A percentile compares a stretch with the other conserved stretches of the same genome.
Conservation (phyloP, 2,797 vertebrate species). For the Gymnocypris eckloni region DNA sequence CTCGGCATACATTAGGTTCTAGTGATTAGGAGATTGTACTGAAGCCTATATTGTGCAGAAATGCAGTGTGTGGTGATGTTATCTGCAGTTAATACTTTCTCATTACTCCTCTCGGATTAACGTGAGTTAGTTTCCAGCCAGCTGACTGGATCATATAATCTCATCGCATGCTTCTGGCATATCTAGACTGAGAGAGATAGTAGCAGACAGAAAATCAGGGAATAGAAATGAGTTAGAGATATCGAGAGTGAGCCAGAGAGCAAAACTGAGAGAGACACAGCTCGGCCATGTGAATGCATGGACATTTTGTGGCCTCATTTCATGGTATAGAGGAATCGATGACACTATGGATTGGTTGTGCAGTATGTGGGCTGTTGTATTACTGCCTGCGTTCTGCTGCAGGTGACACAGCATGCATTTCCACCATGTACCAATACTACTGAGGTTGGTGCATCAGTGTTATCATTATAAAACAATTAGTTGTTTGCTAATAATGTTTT, state of each 20-base stretch:
- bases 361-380: slow-evolving; percentile 66
- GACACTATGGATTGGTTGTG: slow-evolving; percentile 69
- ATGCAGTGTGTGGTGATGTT: slow-evolving; percentile 8
- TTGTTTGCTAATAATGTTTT: not conserved
- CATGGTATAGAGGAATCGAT: slow-evolving; percentile 73
- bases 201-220: not conserved
- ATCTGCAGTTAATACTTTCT: slow-evolving; percentile 33
- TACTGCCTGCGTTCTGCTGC: slow-evolving; percentile 41
- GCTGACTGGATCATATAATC: slow-evolving; percentile 17
- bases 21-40: not conserved
- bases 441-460: not conserved
- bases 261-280: slow-evolving; percentile 4
- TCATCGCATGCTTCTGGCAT: not conserved
- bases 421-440: slow-evolving; percentile 6
- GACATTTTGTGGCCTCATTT: slow-evolving; percentile 72
- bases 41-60: slow-evolving; percentile 2
- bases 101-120: slow-evolving; percentile 32
- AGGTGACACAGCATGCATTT: slow-evolving; percentile 35
- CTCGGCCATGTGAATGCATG: slow-evolving; percentile 61
- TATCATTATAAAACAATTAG: not conserved
- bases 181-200: slow-evolving; percentile 7
- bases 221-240: slow-evolving; percentile 35
- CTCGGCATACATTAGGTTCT: not conserved
- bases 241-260: slow-evolving; percentile 1
- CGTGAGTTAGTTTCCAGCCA: not conserved